Evolutionary conservation across 2,888 invertebrate species (phyloP).

Genomic region (Byasa hedistus): DNA sequence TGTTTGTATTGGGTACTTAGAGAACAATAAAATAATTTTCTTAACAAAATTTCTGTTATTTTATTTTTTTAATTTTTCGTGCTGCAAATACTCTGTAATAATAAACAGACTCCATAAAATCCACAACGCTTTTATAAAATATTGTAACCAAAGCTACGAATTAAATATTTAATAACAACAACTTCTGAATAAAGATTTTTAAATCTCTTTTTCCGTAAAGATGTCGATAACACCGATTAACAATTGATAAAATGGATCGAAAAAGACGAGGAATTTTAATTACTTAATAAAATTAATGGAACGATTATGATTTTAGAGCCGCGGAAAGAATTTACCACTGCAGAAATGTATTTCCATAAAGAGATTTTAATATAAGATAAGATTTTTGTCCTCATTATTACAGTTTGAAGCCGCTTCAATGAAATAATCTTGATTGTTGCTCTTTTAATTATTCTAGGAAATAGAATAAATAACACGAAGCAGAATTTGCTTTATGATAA

Average conservation of each 20-base stretch:
- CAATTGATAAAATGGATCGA: not conserved
- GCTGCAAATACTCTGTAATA: too few species aligned
- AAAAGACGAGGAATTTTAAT: slow-evolving; percentile 29
- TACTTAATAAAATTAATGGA: slow-evolving; percentile 34
- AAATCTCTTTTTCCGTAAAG: not conserved
- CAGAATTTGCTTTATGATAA: too few species aligned
- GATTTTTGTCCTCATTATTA: slow-evolving; percentile 9
- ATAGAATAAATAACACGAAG: too few species aligned
- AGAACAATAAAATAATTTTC: too few species aligned
- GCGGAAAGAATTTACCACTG: slow-evolving; percentile 11
- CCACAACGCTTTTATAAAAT: not conserved
- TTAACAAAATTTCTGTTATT: too few species aligned
- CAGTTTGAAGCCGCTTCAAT: not conserved
- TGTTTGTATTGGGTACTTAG: too few species aligned
- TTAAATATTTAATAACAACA: not conserved
- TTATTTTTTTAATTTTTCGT: too few species aligned
- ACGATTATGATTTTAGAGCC: slow-evolving; percentile 16
- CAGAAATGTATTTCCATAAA: slow-evolving; percentile 14
- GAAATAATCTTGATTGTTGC: not conserved
- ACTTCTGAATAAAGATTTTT: not conserved
- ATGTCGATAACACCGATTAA: not conserved
- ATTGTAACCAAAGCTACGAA: not conserved
- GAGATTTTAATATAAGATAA: slow-evolving; percentile 18
- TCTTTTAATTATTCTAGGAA: not conserved
- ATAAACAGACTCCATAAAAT: too few species aligned